phyloP scores from a whole-genome alignment of 2,888 invertebrate species.

The Leucoptera coffeella region DNA sequence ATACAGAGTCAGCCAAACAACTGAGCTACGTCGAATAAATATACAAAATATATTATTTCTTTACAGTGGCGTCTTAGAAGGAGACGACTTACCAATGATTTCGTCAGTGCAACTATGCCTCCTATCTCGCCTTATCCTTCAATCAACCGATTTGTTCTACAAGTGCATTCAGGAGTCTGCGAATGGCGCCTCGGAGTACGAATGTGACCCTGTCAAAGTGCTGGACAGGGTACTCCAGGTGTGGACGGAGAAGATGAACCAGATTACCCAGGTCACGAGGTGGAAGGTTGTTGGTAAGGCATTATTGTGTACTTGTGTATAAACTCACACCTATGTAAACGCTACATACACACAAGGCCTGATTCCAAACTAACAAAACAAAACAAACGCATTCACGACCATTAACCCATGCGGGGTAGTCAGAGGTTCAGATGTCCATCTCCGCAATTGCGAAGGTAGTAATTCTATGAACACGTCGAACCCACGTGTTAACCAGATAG shows the following conservation, averaged over 20 bases:
- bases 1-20: too few species aligned
- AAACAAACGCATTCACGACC: too few species aligned
- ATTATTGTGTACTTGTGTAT: neutral
- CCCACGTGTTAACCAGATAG: too few species aligned
- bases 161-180: constrained; percentile 46
- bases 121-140: constrained; percentile 69
- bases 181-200: constrained; percentile 25
- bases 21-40: neutral
- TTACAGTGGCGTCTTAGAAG: constrained; percentile 59
- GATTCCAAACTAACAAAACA: too few species aligned
- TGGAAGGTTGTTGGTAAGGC: constrained; percentile 73
- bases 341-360: too few species aligned
- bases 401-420: too few species aligned
- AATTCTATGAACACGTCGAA: too few species aligned
- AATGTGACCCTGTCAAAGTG: constrained; percentile 57
- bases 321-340: too few species aligned
- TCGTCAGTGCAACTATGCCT: constrained; percentile 74
- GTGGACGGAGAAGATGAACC: constrained; percentile 75
- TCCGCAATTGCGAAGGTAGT: too few species aligned
- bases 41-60: neutral
- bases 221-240: constrained; percentile 66
- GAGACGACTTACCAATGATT: constrained; percentile 66
- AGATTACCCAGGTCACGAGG: constrained; percentile 71
- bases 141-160: constrained; percentile 62
- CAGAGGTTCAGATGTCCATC: too few species aligned